phyloP scores from a whole-genome alignment of 2,113 vertebrate species.

The Zingel zingel region DNA sequence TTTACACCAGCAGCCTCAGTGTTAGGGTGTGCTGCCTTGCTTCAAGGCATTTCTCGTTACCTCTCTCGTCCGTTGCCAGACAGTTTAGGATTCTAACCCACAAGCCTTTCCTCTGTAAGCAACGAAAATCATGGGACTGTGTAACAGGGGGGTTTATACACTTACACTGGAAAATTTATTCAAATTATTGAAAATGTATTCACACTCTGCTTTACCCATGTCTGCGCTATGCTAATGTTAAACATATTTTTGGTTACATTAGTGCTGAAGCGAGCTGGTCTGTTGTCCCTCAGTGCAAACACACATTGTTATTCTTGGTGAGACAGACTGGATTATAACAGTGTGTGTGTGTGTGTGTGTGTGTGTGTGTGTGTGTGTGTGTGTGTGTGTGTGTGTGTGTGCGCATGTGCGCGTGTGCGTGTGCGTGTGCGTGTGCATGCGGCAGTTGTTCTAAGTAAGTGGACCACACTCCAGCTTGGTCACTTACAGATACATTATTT shows the following conservation, averaged over 20 bases:
- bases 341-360: conserved; percentile 31
- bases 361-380: conserved; percentile 19
- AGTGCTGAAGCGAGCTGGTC: conserved; percentile 13
- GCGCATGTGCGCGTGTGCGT: not conserved
- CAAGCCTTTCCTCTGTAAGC: not conserved
- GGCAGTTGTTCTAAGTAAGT: conserved; percentile 11
- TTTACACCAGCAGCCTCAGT: not conserved
- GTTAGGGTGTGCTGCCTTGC: not conserved
- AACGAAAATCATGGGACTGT: not conserved
- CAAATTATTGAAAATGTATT: conserved; percentile 56
- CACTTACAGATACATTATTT: conserved; percentile 49
- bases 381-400: conserved; percentile 19
- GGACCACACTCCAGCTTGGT: conserved; percentile 13
- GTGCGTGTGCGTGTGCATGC: too few species aligned
- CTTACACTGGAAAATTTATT: conserved; percentile 22
- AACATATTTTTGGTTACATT: conserved; percentile 64
- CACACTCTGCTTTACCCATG: conserved; percentile 21
- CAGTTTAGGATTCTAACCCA: conserved; percentile 10
- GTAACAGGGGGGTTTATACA: not conserved
- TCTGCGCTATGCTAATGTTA: conserved; percentile 54
- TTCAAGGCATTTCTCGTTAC: not conserved
- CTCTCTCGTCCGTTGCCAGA: not conserved
- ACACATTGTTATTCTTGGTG: conserved; percentile 41
- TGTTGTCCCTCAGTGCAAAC: conserved; percentile 20
- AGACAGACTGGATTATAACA: conserved; percentile 31